Evolutionary conservation across 2,888 invertebrate species (phyloP), one percentile per base, ranked within the genome.

Genomic region (Eumerus sabulonum): DNA sequence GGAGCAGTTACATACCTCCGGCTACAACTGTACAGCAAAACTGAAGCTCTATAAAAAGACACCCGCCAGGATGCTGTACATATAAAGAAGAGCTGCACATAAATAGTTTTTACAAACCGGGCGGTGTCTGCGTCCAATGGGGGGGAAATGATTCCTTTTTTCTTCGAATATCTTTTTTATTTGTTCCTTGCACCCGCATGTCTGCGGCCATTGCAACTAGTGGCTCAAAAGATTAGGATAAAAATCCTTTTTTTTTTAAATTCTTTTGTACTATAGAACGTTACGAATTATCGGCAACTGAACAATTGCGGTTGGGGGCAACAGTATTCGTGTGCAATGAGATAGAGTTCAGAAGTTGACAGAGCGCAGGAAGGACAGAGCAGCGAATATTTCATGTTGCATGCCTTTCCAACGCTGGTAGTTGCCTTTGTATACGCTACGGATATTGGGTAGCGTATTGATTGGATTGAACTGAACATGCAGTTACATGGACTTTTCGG

Each of bases 181-280:
- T 27, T 27, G 2, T 27, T n/a, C 2, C 27, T 7, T 7, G 7
- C 27, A 27, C 27, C 7, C 27, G 27, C 27, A 27, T 27, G 27
- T 27, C 68, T 74, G 62, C 68, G 62, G 56, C 50, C 9, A 35
- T 14, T n/a, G 17, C 16, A 36, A 38, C 13, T 38, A 51, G 17
- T 51, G 38, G 57, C 68, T 68, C 68, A 74, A 74, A 68, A 50
- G 74, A 74, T 74, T 68, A 63, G 48, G 51, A 63, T 51, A 63
- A 68, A 51, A 40, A 11, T 40, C n/a, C 12, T 27, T 7, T 4
- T 27, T 27, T 27, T 27, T 27, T 27, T 27, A 7, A 27, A 4
- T 27, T 27, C 7, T 11, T 40, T n/a, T 3, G 40, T 40, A 40
- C 11, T 7, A 5, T 11, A n/a, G 40, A 40, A 40, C 11, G 40